Percentiles rank a stretch among this genome's conserved stretches.
phyloP scores from a whole-genome alignment of 2,797 vertebrate species.

The Falco peregrinus region DNA sequence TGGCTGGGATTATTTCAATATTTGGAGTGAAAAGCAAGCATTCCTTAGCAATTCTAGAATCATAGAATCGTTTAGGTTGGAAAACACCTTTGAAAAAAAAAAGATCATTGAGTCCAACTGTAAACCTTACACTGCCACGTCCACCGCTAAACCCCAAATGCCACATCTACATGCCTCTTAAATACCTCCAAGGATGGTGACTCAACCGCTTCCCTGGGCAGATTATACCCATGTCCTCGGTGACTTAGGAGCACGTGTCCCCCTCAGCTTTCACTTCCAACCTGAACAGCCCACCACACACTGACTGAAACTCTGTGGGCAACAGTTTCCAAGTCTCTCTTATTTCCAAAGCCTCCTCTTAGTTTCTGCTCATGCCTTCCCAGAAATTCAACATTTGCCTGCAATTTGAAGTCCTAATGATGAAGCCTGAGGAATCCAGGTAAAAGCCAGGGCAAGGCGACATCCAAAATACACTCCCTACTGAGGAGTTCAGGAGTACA shows the following conservation, averaged over 20 bases:
- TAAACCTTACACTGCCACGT: neutral
- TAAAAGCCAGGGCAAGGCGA: neutral
- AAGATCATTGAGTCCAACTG: neutral
- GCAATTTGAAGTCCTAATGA: neutral
- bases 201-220: neutral
- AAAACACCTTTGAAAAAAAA: neutral
- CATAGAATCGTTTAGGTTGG: neutral
- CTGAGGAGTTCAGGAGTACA: neutral
- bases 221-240: neutral
- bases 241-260: neutral
- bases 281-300: neutral
- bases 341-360: neutral
- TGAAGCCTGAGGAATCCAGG: neutral
- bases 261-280: neutral
- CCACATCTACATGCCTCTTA: neutral
- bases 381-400: neutral
- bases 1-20: neutral
- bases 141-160: neutral
- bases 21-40: rapidly evolving
- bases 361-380: neutral
- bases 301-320: neutral
- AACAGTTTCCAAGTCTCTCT: neutral
- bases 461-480: neutral
- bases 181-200: neutral
- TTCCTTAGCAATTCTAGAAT: neutral